phyloP scores from a whole-genome alignment of 1,140 invertebrate genomes.

The Drosophila carrolli region DNA sequence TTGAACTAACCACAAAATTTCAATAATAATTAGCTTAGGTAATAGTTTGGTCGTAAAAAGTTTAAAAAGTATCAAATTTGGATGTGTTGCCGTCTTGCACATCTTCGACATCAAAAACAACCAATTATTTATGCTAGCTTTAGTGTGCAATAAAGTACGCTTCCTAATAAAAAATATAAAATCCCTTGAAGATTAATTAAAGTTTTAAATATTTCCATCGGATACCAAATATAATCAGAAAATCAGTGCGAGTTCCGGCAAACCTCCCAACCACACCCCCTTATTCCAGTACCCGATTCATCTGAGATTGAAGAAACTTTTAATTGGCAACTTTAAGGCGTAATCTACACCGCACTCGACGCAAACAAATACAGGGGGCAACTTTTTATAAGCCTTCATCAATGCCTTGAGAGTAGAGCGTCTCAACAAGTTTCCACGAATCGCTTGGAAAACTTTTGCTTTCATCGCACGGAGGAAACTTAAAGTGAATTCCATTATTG shows the following conservation, averaged over 20 bases:
- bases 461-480: constrained; percentile 61
- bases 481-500: constrained; percentile 73
- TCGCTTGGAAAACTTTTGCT: constrained; percentile 64
- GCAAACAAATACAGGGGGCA: constrained; percentile 28
- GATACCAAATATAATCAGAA: constrained; percentile 18
- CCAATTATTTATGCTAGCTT: background rate
- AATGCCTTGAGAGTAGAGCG: constrained; percentile 59
- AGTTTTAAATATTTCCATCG: constrained; percentile 19
- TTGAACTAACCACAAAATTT: background rate
- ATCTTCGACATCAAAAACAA: too few relatives aligned
- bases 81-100: too few relatives aligned
- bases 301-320: constrained; percentile 60
- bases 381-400: constrained; percentile 70
- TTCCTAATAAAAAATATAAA: background rate
- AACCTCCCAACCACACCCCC: background rate
- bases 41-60: too few relatives aligned
- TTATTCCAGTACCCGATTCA: background rate
- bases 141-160: background rate
- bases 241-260: constrained; percentile 12
- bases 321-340: constrained; percentile 80
- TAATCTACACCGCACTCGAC: constrained; percentile 54
- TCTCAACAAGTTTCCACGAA: constrained; percentile 60
- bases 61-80: too few relatives aligned
- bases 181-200: constrained; percentile 50
- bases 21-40: background rate